These are phyloP conservation scores for Brachyalestes nurse DNA, from an alignment of 2,797 vertebrate species.

Conservation along the genomic window DNA sequence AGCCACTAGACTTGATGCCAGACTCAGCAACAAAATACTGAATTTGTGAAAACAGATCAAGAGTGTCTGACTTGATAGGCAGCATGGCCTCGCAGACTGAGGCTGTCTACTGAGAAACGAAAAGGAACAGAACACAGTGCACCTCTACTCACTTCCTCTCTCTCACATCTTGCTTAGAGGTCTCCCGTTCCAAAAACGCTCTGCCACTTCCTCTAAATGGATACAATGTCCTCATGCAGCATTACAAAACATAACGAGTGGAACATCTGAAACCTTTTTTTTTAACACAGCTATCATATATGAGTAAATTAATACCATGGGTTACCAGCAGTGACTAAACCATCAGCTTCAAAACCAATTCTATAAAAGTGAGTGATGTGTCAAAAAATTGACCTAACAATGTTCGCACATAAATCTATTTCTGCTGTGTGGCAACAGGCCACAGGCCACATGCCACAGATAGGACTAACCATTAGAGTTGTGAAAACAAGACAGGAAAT, in stretches of 20 bases:
- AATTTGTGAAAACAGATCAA: not conserved
- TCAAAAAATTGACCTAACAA: constrained; percentile 54
- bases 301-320: constrained; percentile 43
- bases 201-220: constrained; percentile 50
- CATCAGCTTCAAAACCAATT: constrained; percentile 22
- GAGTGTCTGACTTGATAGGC: not conserved
- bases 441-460: constrained; percentile 74
- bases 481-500: constrained; percentile 83
- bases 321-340: constrained; percentile 49
- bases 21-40: not conserved
- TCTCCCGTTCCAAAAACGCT: constrained; percentile 38
- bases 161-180: constrained; percentile 44
- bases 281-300: constrained; percentile 10
- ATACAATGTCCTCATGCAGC: constrained; percentile 39
- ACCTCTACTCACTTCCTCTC: constrained; percentile 61
- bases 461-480: constrained; percentile 72
- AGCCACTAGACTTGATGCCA: no score
- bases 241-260: constrained; percentile 42
- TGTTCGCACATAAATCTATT: constrained; percentile 60
- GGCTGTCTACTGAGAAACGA: constrained; percentile 39
- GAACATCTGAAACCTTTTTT: constrained; percentile 12
- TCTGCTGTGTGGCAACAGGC: constrained; percentile 73
- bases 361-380: constrained; percentile 10
- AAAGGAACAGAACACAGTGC: constrained; percentile 52
- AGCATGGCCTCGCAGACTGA: not conserved